phyloP scores from a whole-genome alignment of 1,140 invertebrate genomes.

The Batillaria attramentaria region DNA sequence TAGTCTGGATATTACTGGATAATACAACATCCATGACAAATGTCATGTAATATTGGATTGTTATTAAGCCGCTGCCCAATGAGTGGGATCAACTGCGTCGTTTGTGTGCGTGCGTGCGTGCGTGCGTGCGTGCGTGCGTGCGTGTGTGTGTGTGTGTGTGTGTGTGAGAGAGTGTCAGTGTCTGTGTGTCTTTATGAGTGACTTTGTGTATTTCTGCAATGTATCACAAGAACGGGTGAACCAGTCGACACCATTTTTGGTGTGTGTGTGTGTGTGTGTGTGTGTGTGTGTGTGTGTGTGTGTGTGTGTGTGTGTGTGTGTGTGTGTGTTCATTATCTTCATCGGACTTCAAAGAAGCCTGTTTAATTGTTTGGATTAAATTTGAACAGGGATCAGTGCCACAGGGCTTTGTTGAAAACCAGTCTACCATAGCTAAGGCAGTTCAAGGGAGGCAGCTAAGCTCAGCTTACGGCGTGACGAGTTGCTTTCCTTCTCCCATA shows the following conservation, averaged over 20 bases:
- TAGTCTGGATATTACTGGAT: too few relatives aligned
- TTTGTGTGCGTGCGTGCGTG: background rate
- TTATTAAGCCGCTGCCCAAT: background rate
- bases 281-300: conserved; percentile 12
- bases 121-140: background rate
- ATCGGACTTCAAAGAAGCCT: too few relatives aligned
- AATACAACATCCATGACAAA: background rate
- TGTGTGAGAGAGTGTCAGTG: background rate
- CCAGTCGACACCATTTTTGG: too few relatives aligned
- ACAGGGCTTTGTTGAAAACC: too few relatives aligned
- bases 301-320: conserved; percentile 12
- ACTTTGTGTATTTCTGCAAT: background rate
- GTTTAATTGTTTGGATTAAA: too few relatives aligned
- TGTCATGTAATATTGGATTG: background rate
- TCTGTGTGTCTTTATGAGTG: background rate
- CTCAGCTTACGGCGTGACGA: too few relatives aligned
- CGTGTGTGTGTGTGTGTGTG: conserved; percentile 11
- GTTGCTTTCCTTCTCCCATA: too few relatives aligned
- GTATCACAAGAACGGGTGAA: too few relatives aligned
- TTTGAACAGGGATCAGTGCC: too few relatives aligned
- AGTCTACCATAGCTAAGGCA: too few relatives aligned
- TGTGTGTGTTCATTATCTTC: too few relatives aligned
- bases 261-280: background rate
- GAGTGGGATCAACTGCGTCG: background rate
- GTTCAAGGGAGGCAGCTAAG: too few relatives aligned